phyloP scores from a whole-genome alignment of 2,888 invertebrate genomes.

The Tachina fera region DNA sequence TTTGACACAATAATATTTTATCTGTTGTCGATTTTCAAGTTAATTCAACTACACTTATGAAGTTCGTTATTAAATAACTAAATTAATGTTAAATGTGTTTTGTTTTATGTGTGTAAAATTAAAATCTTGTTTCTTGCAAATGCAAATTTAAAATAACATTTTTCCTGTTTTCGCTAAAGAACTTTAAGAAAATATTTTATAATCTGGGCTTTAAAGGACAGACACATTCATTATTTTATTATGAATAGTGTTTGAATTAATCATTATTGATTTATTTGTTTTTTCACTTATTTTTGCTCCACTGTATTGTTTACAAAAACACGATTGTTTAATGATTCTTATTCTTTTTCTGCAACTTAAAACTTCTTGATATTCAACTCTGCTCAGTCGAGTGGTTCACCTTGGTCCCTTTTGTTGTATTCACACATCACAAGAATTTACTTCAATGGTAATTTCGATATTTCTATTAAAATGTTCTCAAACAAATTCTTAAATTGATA shows the following conservation, averaged over 20 bases:
- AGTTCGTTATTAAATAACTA: background rate
- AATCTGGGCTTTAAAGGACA: too few species aligned
- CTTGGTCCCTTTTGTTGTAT: conserved; percentile 48
- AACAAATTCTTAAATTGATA: background rate
- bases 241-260: too few species aligned
- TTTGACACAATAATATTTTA: conserved; percentile 13
- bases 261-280: background rate
- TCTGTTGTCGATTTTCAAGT: background rate
- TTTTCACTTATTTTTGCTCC: background rate
- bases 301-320: background rate
- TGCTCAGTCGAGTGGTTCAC: conserved; percentile 41
- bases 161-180: too few species aligned
- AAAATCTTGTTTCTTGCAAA: conserved; percentile 5
- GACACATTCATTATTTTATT: too few species aligned
- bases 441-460: background rate
- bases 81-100: conserved; percentile 1
- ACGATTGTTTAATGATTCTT: conserved; percentile 17
- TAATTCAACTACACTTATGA: conserved; percentile 4
- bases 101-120: too few species aligned
- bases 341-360: conserved; percentile 30
- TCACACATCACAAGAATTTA: conserved; percentile 37
- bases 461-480: conserved; percentile 10
- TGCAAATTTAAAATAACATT: too few species aligned
- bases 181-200: too few species aligned
- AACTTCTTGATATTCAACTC: conserved; percentile 44